Percentiles rank a stretch among this genome's conserved stretches.
Conservation (phyloP, 2,113 vertebrate species). For the Rattus rattus region DNA sequence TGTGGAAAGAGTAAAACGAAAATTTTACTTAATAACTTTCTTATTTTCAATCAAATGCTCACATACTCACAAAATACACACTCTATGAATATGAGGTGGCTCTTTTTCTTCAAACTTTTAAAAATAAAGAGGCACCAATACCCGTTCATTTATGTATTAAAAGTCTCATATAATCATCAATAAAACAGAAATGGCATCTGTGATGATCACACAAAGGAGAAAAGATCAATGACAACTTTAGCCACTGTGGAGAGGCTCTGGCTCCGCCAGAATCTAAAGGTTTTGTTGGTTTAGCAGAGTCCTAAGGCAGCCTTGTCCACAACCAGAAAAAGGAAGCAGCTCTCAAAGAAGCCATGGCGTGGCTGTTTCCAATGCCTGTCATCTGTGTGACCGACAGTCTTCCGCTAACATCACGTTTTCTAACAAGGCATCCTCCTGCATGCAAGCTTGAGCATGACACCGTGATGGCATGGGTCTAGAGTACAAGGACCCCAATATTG, state of each 20-base stretch:
- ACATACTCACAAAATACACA: conserved; percentile 74
- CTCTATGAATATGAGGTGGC: conserved; percentile 78
- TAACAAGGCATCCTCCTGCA: not conserved
- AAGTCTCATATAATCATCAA: conserved; percentile 65
- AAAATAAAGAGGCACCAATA: conserved; percentile 81
- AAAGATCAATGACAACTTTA: not conserved
- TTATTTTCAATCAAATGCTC: conserved; percentile 72
- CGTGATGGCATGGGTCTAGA: rapidly evolving
- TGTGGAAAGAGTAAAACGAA: conserved; percentile 51
- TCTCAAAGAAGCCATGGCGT: conserved; percentile 40
- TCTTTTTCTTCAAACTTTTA: conserved; percentile 69
- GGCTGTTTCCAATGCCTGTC: not conserved
- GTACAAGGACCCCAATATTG: not conserved
- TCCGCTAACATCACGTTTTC: not conserved
- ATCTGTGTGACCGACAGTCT: not conserved
- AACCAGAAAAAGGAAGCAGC: not conserved
- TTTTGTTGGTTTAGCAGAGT: conserved; percentile 46
- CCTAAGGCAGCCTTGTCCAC: not conserved
- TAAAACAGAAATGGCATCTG: conserved; percentile 65
- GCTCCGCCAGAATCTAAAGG: conserved; percentile 1
- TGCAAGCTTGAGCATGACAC: not conserved
- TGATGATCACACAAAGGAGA: conserved; percentile 28
- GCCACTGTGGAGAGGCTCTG: not conserved
- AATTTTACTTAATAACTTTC: conserved; percentile 56
- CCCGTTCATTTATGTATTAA: conserved; percentile 79